Evolutionary conservation across 2,113 vertebrate species (phyloP).

Genomic region (Tyrannus savana): DNA sequence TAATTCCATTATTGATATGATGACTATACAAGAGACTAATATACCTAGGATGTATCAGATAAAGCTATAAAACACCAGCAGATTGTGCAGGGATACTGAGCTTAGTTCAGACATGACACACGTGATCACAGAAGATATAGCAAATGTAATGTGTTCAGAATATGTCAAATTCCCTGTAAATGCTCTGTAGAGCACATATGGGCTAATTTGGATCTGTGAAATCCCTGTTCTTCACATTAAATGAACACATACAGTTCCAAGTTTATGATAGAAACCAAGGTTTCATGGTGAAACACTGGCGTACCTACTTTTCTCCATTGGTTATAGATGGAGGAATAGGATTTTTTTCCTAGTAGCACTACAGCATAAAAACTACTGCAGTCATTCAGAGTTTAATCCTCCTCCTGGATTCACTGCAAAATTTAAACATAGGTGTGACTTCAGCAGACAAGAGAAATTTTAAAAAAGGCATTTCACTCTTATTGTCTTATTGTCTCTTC

Average conservation of each 20-base stretch:
- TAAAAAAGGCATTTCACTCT: not conserved
- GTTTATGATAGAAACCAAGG: not conserved
- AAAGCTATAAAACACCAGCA: not conserved
- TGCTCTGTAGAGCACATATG: not conserved
- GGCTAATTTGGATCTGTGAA: not conserved
- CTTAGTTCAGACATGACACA: not conserved
- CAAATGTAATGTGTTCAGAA: not conserved
- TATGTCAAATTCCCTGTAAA: not conserved
- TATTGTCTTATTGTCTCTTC: not conserved
- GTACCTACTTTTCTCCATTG: not conserved
- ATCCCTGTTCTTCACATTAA: not conserved
- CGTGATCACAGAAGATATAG: not conserved
- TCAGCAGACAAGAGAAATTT: not conserved
- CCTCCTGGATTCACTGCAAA: accelerated
- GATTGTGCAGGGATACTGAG: not conserved
- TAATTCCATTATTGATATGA: not conserved
- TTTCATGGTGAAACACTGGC: not conserved
- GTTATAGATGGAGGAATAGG: not conserved
- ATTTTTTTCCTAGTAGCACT: not conserved
- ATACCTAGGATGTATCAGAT: not conserved
- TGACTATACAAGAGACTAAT: not conserved
- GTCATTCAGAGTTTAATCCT: not conserved
- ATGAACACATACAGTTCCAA: not conserved
- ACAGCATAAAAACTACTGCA: not conserved
- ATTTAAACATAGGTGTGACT: not conserved